Evolutionary conservation across 1,140 invertebrate species (phyloP), one percentile per base, ranked within the genome.

Genomic region (Macrocentrus cingulum): DNA sequence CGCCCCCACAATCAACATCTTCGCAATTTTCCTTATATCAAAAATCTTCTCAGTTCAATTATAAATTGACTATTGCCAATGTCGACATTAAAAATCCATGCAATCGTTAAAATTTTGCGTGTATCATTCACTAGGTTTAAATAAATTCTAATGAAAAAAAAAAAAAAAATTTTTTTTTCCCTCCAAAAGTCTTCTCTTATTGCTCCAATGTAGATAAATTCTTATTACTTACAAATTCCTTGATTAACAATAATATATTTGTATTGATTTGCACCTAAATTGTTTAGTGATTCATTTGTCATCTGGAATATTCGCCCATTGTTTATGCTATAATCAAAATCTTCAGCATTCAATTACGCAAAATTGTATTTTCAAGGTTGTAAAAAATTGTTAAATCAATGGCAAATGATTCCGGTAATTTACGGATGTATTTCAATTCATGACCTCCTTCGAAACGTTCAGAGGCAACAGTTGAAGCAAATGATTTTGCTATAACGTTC

Each of bases 21-120:
- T 42, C 15, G n/a, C 13, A 7, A 23, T 23, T 44, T n/a, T 15
- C 22, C n/a, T 44, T 22, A 53, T 49, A 29, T 48, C 7, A 42
- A 19, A 11, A 20, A n/a, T 46, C 36, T 13, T 18, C 19, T 32
- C 32, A 39, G 32, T 48, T 16, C n/a, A n/a, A 13, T 36, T 20
- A 34, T 45, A 4, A 18, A 37, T 5, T 39, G 20, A 34, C 34
- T 9, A 15, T 8, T 2, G 20, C 54, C 39, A 23, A 76, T 76
- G 74, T 71, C 70, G 68, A 68, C 61, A 49, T 64, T 66, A 65
- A 61, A 68, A 53, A 23, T 71, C 25, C 56, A 62, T 32, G 72
- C 70, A 45, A 73, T 66, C 62, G 67, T 76, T 61, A 75, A 63
- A 73, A 68, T 76, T 37, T 59, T 63, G 23, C 67, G 67, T 45